Percentiles rank a stretch among this genome's conserved stretches.
Evolutionary conservation across 1,140 invertebrate species (phyloP).

Genomic region (Periplaneta americana): DNA sequence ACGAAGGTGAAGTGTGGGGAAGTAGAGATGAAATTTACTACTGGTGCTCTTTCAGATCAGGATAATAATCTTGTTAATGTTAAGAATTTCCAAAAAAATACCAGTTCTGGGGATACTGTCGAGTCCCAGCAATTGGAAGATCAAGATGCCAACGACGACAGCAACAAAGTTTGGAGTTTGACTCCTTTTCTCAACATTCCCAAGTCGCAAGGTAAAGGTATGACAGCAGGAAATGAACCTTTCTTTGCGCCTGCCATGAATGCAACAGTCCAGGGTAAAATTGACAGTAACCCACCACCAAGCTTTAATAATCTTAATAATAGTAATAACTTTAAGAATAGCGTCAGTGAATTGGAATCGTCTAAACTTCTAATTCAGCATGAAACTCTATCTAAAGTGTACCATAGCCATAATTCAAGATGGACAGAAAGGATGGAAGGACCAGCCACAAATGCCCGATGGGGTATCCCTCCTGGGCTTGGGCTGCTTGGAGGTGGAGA

Average conservation of each 20-base stretch:
- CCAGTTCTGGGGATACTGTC: not conserved
- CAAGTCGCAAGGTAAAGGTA: not conserved
- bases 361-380: constrained; percentile 27
- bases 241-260: not conserved
- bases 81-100: constrained; percentile 12
- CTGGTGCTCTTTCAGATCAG: constrained; percentile 20
- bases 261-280: constrained; percentile 54
- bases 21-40: not conserved
- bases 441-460: constrained; percentile 35
- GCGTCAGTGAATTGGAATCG: not conserved
- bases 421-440: constrained; percentile 21
- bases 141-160: not conserved
- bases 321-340: constrained; percentile 19
- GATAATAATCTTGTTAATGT: constrained; percentile 9
- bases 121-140: not conserved
- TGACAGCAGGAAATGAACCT: not conserved
- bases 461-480: constrained; percentile 52
- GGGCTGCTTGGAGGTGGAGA: constrained; percentile 71
- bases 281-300: constrained; percentile 52
- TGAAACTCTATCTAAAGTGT: constrained; percentile 4
- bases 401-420: no score
- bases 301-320: constrained; percentile 42
- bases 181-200: not conserved
- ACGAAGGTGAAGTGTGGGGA: not conserved
- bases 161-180: not conserved